Base-by-base conservation (phyloP, 2,113 vertebrate genomes). In the Xyliphius kryptos region DNA sequence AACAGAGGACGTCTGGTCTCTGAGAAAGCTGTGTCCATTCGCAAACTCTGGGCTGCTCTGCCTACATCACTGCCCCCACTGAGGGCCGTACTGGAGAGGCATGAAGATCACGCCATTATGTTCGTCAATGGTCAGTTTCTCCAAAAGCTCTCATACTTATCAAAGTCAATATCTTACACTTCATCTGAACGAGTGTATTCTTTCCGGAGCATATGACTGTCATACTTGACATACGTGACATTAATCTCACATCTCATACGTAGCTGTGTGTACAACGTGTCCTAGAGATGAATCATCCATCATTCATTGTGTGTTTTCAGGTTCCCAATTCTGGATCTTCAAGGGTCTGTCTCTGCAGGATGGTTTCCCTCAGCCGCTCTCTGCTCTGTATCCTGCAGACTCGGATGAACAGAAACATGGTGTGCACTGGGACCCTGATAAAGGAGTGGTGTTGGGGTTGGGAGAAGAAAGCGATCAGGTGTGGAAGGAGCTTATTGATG, bases 261-360 rank as follows among this genome's bases (percentile, higher is more conserved):
- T n/a, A n/a, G n/a, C n/a, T n/a, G n/a, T n/a, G n/a, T n/a, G n/a
- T n/a, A n/a, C n/a, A n/a, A n/a, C n/a, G n/a, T n/a, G n/a, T n/a
- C n/a, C n/a, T n/a, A n/a, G n/a, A n/a, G n/a, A n/a, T n/a, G n/a
- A n/a, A n/a, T n/a, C n/a, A 43, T 43, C 3, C 13, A 3, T 13
- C 5, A 12, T 4, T 43, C 11, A 13, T 12, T 21, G 11, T 66
- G 41, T 17, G 11, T 22, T 63, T 73, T 26, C 63, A 87, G 85
- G 61, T 51, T 79, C 82, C 17, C 73, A 79, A 46, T 75, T 83
- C 56, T 87, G 83, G 85, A 67, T 85, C 16, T 87, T 87, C 69
- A 81, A 70, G 53, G 83, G 80, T 56, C 77, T 85, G 22, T 70
- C 77, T 22, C 81, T 85, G 15, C 80, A 87, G 64, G 81, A 85